Evolutionary conservation across 2,113 vertebrate species (phyloP), one percentile per base, ranked within the genome.

Genomic region (Haplochromis burtoni): DNA sequence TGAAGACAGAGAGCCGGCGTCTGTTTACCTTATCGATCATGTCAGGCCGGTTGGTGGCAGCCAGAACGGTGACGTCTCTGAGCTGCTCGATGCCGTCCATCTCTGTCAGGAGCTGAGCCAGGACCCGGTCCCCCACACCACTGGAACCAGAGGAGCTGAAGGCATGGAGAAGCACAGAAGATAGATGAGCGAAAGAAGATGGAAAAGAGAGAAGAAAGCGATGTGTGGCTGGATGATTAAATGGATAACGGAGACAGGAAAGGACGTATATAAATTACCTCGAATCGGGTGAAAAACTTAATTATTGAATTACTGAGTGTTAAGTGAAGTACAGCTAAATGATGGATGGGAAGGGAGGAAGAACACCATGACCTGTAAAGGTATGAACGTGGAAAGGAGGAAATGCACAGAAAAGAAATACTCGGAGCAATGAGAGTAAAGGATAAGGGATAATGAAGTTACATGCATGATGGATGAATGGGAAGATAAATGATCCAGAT

Each of bases 21-120:
- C 86, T 71, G 81, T 91, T 90, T 97, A 99, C 98, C 98, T 99
- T 99, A 96, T 99, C 98, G 90, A 99, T 98, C 96, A 98, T 97
- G 95, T 99, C 99, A 1, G 98, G 99, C 38, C 98, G 97, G 96
- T 99, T 99, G 5, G 99, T 99, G 91, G 98, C 98, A 71, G 99
- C 99, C 94, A 99, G 94, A 90, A 99, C 93, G 1, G 98, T 98
- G 96, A 99, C 98, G 3, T 98, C 96, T 86, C 96, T 97, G 84
- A 99, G 96, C 91, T 98, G 98, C 81, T 99, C 98, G 29, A 99
- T 96, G 81, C 99, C 98, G 91, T 99, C 99, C 97, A 99, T 98
- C 97, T 99, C 98, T 0, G 98, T 99, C 88, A 99, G 96, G 88
- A 99, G 92, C 94, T 99, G 99, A 86, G 99, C 98, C 95, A 99